phyloP scores from a whole-genome alignment of 53 echinoderm and acorn worm species.

The Holothuria leucospilota region DNA sequence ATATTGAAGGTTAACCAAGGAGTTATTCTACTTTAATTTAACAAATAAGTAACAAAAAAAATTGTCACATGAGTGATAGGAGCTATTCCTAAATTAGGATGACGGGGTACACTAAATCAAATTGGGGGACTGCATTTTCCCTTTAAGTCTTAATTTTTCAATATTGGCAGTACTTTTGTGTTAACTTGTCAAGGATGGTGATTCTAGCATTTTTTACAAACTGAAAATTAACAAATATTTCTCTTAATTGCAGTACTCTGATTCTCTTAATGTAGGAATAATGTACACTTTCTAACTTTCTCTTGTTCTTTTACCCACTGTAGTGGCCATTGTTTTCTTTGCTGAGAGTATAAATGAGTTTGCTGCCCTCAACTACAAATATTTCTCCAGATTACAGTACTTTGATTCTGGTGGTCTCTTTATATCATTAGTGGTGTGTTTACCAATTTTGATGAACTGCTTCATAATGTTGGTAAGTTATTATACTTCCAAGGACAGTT shows the following conservation, averaged over 20 bases:
- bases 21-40: too few relatives aligned
- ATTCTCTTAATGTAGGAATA: conserved; percentile 37
- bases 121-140: too few relatives aligned
- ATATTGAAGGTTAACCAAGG: too few relatives aligned
- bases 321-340: conserved; percentile 82
- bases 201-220: too few relatives aligned
- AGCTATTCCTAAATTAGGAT: too few relatives aligned
- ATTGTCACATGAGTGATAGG: too few relatives aligned
- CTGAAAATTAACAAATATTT: too few relatives aligned
- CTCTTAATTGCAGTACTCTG: conserved; percentile 46
- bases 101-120: too few relatives aligned
- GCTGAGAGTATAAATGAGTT: conserved; percentile 84
- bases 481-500: neutral
- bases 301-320: conserved; percentile 5
- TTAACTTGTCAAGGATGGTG: too few relatives aligned
- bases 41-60: too few relatives aligned
- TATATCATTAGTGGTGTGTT: conserved; percentile 79
- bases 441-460: conserved; percentile 85
- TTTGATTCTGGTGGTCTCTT: conserved; percentile 92
- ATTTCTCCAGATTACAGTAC: conserved; percentile 89
- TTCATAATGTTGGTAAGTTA: conserved; percentile 88
- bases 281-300: neutral
- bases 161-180: too few relatives aligned
- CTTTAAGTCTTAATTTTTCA: too few relatives aligned
- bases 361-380: conserved; percentile 69